phyloP scores from a whole-genome alignment of 2,888 invertebrate species.

The Rhogogaster chlorosoma region DNA sequence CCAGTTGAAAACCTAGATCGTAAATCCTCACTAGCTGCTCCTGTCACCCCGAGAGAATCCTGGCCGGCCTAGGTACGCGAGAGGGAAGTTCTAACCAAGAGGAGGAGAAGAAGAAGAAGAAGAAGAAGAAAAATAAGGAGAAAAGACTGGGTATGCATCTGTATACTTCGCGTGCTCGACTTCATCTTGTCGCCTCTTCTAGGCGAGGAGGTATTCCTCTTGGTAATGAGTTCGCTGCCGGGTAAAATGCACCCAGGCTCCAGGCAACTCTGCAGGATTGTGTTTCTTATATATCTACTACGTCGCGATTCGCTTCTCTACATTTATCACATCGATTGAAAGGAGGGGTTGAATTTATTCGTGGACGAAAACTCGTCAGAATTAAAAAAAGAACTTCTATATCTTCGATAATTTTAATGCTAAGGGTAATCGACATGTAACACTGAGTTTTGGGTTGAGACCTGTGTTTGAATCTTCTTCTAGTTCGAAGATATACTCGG shows the following conservation, averaged over 20 bases:
- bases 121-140: not conserved
- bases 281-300: not conserved
- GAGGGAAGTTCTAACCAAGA: conserved; percentile 12
- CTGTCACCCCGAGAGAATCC: conserved; percentile 27
- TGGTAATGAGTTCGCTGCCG: conserved; percentile 32
- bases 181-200: conserved; percentile 35
- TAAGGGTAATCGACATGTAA: too few relatives aligned
- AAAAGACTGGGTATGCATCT: not conserved
- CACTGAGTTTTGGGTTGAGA: too few relatives aligned
- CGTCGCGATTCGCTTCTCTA: not conserved
- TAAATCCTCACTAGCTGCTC: conserved; percentile 72
- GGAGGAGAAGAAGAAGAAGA: not conserved
- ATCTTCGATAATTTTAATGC: not conserved
- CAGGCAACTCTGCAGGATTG: not conserved
- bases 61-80: not conserved
- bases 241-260: not conserved
- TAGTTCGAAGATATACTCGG: not conserved
- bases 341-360: not conserved
- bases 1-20: conserved; percentile 57
- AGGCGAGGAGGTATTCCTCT: conserved; percentile 9
- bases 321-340: not conserved
- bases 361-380: not conserved
- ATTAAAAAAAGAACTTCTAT: not conserved
- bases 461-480: not conserved
- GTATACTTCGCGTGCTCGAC: conserved; percentile 34